Base-by-base conservation (phyloP, 2,113 vertebrate genomes). In the Antechinus flavipes region DNA sequence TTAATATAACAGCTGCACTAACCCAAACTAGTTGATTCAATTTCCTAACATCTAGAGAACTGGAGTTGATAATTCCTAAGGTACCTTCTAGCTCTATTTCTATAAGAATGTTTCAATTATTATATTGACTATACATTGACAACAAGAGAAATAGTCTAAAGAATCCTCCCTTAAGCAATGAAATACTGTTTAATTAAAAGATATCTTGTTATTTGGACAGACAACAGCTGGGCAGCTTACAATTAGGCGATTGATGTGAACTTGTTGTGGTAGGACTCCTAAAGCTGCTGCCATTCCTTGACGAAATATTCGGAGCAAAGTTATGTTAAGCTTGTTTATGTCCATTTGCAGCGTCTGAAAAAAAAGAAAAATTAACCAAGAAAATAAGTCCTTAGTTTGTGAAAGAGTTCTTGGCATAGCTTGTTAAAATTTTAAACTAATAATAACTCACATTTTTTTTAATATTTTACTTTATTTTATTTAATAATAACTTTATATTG, bases 231-330 rank as follows among this genome's bases (percentile, higher is more conserved):
- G 91, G 61, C 35, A 95, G 98, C 99, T 99, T 98, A 99, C 99
- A 98, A 99, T 98, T 58, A 99, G 99, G n/a, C 98, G 98, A 97
- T 99, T 99, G 98, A 99, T 99, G 98, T 99, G 99, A 91, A 99
- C 99, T 98, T 98, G 99, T 96, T 99, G 99, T 11, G 99, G 99
- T 54, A 99, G 98, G 76, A 99, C 97, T 23, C 99, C 99, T 93
- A 99, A 96, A 11, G 99, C 99, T 16, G 99, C 98, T 1, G 99
- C 99, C 50, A 99, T 99, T 93, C 99, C 99, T 93, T 99, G 99
- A 90, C 99, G 99, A 98, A 99, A 99, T 97, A 99, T 98, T 91
- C 97, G 99, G 97, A 99, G 99, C 98, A 99, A 98, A 90, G 99
- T 99, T 98, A 98, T 97, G 94, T 99, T 99, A 98, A 99, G 98